These are phyloP conservation scores for Acromyrmex heyeri DNA, from an alignment of 1,140 invertebrate genomes.

Conservation along the genomic window DNA sequence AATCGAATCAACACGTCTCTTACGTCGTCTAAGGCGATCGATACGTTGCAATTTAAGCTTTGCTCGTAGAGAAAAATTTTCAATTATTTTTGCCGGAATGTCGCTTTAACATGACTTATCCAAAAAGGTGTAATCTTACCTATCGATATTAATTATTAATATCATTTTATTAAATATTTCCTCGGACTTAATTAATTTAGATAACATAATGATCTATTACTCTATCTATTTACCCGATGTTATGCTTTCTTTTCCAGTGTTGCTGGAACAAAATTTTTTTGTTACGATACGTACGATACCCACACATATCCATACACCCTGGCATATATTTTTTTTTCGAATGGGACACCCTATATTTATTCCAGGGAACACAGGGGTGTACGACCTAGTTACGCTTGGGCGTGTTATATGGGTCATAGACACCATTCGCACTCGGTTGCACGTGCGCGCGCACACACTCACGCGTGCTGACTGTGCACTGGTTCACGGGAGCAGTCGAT, in stretches of 20 bases:
- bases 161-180: background rate
- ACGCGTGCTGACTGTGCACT: slow-evolving; percentile 46
- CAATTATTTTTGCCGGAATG: background rate
- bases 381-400: slow-evolving; percentile 84
- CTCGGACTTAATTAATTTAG: background rate
- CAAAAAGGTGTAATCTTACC: background rate
- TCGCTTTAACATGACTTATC: background rate
- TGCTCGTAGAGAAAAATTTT: background rate
- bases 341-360: slow-evolving; percentile 84
- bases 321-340: slow-evolving; percentile 46
- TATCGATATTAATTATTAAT: background rate
- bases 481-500: slow-evolving; percentile 58
- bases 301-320: slow-evolving; percentile 47
- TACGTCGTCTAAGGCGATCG: background rate
- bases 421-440: slow-evolving; percentile 79
- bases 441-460: slow-evolving; percentile 46
- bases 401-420: slow-evolving; percentile 85
- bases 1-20: slow-evolving; percentile 8
- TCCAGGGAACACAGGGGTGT: slow-evolving; percentile 84
- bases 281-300: no score
- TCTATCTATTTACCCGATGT: background rate
- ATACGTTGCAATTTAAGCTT: slow-evolving; percentile 14
- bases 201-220: background rate
- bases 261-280: background rate
- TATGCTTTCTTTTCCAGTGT: background rate